Conservation (phyloP, 1,140 invertebrate species). For the Bombyx mori region ASM3026992v2 NC_085134.1:10166001-10166500, state of each 20-base stretch:
- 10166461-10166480: constrained; percentile 35
- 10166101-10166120: too few relatives aligned
- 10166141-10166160: too few relatives aligned
- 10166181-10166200: too few relatives aligned
- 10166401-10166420: constrained; percentile 40
- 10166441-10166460: constrained; percentile 51
- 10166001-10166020: too few relatives aligned
- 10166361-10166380: constrained; percentile 33
- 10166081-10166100: too few relatives aligned
- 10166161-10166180: too few relatives aligned
- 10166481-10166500: constrained; percentile 39
- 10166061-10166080: too few relatives aligned
- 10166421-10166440: constrained; percentile 42
- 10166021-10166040: too few relatives aligned
- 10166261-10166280: neutral
- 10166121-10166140: too few relatives aligned
- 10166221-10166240: too few relatives aligned
- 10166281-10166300: constrained; percentile 26
- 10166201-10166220: too few relatives aligned
- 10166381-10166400: constrained; percentile 31
- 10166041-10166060: too few relatives aligned
- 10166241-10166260: neutral
- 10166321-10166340: constrained; percentile 19
- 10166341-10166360: constrained; percentile 46
- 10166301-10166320: constrained; percentile 27